A percentile compares a stretch with the other conserved stretches of the same genome.
phyloP scores from a whole-genome alignment of 2,797 vertebrate species.

The Margarornis squamiger region DNA sequence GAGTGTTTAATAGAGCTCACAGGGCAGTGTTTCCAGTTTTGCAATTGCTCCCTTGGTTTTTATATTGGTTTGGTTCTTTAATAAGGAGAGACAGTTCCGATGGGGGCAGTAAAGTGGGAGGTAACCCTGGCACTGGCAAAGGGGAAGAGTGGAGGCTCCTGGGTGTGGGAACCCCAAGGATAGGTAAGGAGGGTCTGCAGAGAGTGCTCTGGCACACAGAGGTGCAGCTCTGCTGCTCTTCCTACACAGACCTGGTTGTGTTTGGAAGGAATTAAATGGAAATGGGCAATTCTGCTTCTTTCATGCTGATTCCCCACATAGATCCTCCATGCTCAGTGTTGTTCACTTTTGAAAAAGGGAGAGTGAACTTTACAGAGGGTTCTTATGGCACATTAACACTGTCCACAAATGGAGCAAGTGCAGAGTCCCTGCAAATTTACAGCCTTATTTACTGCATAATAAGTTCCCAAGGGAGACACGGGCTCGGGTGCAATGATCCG shows the following conservation, averaged over 20 bases:
- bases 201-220: background rate
- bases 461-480: constrained; percentile 14
- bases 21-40: background rate
- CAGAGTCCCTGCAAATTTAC: constrained; percentile 14
- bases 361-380: background rate
- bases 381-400: background rate
- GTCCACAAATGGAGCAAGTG: background rate
- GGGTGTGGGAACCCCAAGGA: background rate
- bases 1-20: background rate
- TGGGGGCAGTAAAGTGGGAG: background rate
- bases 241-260: background rate
- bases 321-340: background rate
- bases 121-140: no score
- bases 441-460: constrained; percentile 46
- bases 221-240: background rate
- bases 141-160: background rate
- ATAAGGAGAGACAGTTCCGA: background rate
- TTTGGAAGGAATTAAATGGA: background rate
- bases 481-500: background rate
- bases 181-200: accelerated
- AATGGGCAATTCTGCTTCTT: background rate
- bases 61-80: background rate
- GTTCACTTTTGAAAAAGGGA: background rate
- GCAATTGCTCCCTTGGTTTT: background rate
- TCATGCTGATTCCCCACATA: background rate